Evolutionary conservation across 1,140 invertebrate species (phyloP).

Genomic region (Lucilia sericata): DNA sequence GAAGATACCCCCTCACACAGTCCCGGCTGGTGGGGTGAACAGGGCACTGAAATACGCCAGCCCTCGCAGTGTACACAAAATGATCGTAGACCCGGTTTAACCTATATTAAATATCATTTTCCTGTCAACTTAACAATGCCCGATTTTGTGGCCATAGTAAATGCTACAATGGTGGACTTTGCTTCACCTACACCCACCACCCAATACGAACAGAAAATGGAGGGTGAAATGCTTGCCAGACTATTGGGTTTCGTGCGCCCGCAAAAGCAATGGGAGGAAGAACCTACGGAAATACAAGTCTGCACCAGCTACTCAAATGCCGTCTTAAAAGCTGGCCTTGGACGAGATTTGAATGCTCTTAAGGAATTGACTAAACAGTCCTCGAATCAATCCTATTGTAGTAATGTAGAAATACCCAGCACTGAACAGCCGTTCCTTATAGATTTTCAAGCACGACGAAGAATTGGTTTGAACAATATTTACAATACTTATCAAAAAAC

Average conservation of each 20-base stretch:
- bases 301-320: constrained; percentile 80
- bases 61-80: constrained; percentile 82
- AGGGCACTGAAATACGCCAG: constrained; percentile 83
- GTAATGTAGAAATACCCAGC: constrained; percentile 72
- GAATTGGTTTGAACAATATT: constrained; percentile 58
- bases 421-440: constrained; percentile 73
- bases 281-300: constrained; percentile 77
- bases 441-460: constrained; percentile 72
- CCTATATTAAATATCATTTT: constrained; percentile 87
- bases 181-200: constrained; percentile 74
- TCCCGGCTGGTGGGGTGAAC: constrained; percentile 89
- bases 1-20: constrained; percentile 83
- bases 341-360: constrained; percentile 57
- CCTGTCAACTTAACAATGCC: constrained; percentile 89
- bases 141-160: constrained; percentile 85
- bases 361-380: constrained; percentile 73
- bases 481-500: constrained; percentile 74
- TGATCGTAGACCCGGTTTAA: constrained; percentile 88
- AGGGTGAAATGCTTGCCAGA: constrained; percentile 79
- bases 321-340: constrained; percentile 70
- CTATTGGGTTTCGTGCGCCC: constrained; percentile 85
- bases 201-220: constrained; percentile 75
- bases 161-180: constrained; percentile 85
- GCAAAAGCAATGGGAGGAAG: constrained; percentile 76
- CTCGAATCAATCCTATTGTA: constrained; percentile 76